Conservation (phyloP, 1,140 invertebrate species). For the Drosophila prosaltans region DNA sequence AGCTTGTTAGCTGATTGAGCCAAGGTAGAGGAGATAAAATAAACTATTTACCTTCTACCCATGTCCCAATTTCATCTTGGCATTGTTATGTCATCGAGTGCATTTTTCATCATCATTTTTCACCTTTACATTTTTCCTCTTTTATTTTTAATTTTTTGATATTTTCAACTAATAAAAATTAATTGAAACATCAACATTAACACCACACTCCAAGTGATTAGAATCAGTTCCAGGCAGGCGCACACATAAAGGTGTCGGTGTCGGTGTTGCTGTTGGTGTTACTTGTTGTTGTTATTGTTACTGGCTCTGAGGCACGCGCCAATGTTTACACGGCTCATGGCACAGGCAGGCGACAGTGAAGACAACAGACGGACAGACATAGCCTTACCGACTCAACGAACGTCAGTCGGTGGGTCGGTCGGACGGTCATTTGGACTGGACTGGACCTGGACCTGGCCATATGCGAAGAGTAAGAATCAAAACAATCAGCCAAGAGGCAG, state of each 20-base stretch:
- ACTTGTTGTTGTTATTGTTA: slow-evolving; percentile 49
- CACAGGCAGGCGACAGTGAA: slow-evolving; percentile 50
- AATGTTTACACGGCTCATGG: slow-evolving; percentile 80
- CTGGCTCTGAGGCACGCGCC: slow-evolving; percentile 67
- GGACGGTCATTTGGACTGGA: not conserved
- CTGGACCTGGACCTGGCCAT: slow-evolving; percentile 47
- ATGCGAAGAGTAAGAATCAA: slow-evolving; percentile 73
- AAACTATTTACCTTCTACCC: not conserved
- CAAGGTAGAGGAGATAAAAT: slow-evolving; percentile 18
- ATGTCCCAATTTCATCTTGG: not conserved
- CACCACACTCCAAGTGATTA: slow-evolving; percentile 71
- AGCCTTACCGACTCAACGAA: not conserved
- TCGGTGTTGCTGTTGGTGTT: slow-evolving; percentile 47
- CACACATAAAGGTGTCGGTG: slow-evolving; percentile 63
- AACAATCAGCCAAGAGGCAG: slow-evolving; percentile 68
- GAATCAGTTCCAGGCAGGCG: slow-evolving; percentile 79
- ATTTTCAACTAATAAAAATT: slow-evolving; percentile 72
- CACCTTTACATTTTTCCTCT: slow-evolving; percentile 20
- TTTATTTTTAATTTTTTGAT: not conserved
- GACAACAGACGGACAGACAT: not conserved
- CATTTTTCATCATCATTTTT: slow-evolving; percentile 64
- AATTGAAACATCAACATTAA: slow-evolving; percentile 79
- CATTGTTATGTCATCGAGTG: slow-evolving; percentile 23
- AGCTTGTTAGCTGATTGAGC: slow-evolving; percentile 74
- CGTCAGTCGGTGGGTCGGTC: not conserved